Evolutionary conservation across 2,888 invertebrate genomes (phyloP), one percentile per base, ranked within the genome.

Genomic region (Tenthredo notha): DNA sequence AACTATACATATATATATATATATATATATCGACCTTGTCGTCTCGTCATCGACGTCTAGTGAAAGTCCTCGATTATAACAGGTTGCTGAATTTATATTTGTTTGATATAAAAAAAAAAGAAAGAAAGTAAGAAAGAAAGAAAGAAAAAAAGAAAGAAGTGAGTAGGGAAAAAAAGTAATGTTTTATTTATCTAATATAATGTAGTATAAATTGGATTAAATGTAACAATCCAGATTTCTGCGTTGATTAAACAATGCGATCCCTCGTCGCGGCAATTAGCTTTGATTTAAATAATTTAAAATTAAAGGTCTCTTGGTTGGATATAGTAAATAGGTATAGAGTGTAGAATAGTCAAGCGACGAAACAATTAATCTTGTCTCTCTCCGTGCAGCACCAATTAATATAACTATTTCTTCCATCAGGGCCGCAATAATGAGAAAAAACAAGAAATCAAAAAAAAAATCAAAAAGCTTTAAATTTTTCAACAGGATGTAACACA

Each of bases 21-120:
- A 50, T 4, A 18, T 54, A 54, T 50, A 6, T 1, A 6, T 50
- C 67, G 67, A 29, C 25, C 67, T 33, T 67, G 33, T 18, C 67
- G 61, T 33, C 29, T 67, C 67, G 67, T 33, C 67, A 67, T 67
- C 18, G 67, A 67, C 33, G 15, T 18, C 33, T 15, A 15, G 67
- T 67, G 67, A 67, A 67, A 67, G 67, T 67, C 25, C 33, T 33
- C 18, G 67, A 67, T 67, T 67, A 33, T 18, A 67, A 67, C 67
- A 33, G 29, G 33, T 18, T 33, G 5, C 18, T 33, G 61, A 10
- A 47, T 61, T 61, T 10, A 61, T 61, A 61, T 61, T 61, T 25
- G 61, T 47, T 3, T 25, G 61, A 12, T 9, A 61, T 61, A 2
- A 61, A 12, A 61, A 61, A 61, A 0, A 25, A 61, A 21, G 25